phyloP scores from a whole-genome alignment of 2,797 vertebrate species.

The Mycteria americana region DNA sequence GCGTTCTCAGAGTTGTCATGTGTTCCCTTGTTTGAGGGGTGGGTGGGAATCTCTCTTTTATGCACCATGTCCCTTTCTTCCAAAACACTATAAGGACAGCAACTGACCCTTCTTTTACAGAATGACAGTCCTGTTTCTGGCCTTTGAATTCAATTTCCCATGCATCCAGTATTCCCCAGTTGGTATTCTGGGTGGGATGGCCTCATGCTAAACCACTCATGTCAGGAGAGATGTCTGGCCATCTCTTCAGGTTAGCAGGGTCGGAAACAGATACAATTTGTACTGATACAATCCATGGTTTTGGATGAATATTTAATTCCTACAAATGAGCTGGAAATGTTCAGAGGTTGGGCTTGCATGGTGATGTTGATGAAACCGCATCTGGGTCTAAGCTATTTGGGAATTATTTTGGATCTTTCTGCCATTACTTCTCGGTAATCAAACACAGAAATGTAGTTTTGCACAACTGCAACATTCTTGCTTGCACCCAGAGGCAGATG shows the following conservation, averaged over 20 bases:
- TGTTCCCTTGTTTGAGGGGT: neutral
- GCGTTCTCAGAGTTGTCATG: neutral
- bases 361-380: neutral
- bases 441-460: slow-evolving; percentile 10
- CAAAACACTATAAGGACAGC: slow-evolving; percentile 8
- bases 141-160: neutral
- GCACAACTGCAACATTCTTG: slow-evolving; percentile 9
- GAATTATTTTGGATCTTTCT: slow-evolving; percentile 12
- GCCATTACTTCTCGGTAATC: neutral
- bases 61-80: neutral
- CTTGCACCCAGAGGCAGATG: slow-evolving; percentile 24
- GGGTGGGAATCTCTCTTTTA: neutral
- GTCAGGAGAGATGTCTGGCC: neutral
- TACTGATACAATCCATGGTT: neutral
- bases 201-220: neutral
- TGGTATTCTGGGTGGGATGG: neutral
- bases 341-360: neutral
- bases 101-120: neutral
- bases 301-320: neutral
- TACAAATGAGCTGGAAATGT: neutral
- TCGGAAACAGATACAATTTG: neutral
- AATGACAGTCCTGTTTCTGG: neutral
- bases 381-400: neutral
- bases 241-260: neutral
- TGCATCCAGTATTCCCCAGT: neutral